Conservation (phyloP, 2,797 vertebrate genomes). For the Xiphophorus birchmanni region DNA sequence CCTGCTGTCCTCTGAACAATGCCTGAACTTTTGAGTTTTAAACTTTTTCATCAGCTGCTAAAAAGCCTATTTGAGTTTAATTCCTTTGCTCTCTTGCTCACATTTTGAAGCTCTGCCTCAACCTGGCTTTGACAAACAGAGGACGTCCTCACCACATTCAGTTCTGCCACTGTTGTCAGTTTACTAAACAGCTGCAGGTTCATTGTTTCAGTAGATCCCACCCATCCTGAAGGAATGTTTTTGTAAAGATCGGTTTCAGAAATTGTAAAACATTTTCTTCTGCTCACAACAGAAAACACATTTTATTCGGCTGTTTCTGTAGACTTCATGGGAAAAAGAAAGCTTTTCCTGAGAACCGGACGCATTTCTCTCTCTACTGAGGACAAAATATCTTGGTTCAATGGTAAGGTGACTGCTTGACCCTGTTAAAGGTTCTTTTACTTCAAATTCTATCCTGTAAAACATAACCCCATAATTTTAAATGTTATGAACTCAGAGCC, state of each 20-base stretch:
- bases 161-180: neutral
- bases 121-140: neutral
- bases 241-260: neutral
- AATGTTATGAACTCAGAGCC: conserved; percentile 30
- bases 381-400: conserved; percentile 26
- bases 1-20: too few relatives aligned
- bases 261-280: neutral
- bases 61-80: neutral
- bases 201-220: neutral
- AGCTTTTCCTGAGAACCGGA: conserved; percentile 26
- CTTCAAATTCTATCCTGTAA: neutral
- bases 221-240: neutral
- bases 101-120: neutral
- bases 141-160: neutral
- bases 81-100: neutral
- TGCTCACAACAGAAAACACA: conserved; percentile 28
- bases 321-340: conserved; percentile 28
- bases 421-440: neutral
- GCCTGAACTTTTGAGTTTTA: neutral
- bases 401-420: conserved; percentile 9
- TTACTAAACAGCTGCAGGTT: neutral
- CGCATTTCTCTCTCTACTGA: neutral
- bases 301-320: conserved; percentile 14
- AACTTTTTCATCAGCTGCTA: neutral
- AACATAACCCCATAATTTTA: neutral